These are phyloP conservation scores for Bucorvus abyssinicus DNA, from an alignment of 2,797 vertebrate genomes.

Conservation along the genomic window DNA sequence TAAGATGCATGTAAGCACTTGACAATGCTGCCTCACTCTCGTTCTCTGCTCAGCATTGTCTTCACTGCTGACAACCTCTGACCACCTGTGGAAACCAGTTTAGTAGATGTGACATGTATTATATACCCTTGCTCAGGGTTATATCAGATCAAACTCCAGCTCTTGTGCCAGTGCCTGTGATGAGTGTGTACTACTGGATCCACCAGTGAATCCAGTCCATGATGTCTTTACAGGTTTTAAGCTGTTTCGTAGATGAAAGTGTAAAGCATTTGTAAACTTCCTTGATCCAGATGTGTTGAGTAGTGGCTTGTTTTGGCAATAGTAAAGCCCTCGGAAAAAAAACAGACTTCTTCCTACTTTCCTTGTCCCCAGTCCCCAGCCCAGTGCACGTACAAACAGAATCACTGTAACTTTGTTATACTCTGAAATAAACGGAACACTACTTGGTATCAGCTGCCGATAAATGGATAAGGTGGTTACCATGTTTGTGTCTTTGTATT, in stretches of 20 bases:
- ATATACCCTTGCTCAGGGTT: neutral
- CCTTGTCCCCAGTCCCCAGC: neutral
- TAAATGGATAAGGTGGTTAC: neutral
- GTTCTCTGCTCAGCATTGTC: neutral
- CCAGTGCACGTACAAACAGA: neutral
- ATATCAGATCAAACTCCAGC: neutral
- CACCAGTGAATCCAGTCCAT: neutral
- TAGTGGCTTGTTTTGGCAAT: neutral
- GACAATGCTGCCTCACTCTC: neutral
- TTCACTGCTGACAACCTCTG: neutral
- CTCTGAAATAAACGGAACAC: neutral
- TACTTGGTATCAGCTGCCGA: neutral
- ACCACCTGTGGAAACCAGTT: neutral
- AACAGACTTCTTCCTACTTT: neutral
- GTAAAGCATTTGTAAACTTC: neutral
- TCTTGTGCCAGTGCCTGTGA: neutral
- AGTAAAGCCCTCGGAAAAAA: neutral
- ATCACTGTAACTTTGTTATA: neutral
- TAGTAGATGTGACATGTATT: neutral
- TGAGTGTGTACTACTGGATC: neutral
- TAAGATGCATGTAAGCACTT: neutral
- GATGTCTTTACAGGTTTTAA: neutral
- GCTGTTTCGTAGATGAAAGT: neutral
- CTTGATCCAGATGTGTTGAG: neutral
- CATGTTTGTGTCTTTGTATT: conserved; percentile 11